Conservation (phyloP, 2,113 vertebrate species). For the Sinocyclocheilus maitianheensis region DNA sequence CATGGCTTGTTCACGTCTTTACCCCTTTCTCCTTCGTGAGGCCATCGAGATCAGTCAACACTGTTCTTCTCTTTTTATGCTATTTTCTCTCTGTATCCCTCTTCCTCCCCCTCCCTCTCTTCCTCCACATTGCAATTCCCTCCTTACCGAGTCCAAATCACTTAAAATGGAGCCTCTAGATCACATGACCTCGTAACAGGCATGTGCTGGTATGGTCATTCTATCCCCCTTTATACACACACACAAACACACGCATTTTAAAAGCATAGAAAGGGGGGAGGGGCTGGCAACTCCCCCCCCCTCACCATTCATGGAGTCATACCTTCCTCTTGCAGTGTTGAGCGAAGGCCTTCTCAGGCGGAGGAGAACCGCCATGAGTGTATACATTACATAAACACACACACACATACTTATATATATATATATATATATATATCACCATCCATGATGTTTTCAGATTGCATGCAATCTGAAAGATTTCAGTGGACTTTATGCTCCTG, state of each 20-base stretch:
- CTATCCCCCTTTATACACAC: constrained; percentile 43
- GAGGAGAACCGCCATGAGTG: neutral
- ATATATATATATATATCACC: too few species aligned
- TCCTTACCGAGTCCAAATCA: constrained; percentile 56
- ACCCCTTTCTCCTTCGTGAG: neutral
- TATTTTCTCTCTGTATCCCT: constrained; percentile 32
- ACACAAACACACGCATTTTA: constrained; percentile 45
- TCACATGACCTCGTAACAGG: constrained; percentile 73
- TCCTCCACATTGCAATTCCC: constrained; percentile 21
- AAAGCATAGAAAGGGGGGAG: constrained; percentile 53
- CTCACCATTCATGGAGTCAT: constrained; percentile 43
- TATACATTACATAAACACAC: too few species aligned
- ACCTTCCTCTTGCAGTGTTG: constrained; percentile 34
- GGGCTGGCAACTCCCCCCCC: constrained; percentile 36
- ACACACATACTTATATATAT: too few species aligned
- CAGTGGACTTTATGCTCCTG: neutral
- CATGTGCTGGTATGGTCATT: constrained; percentile 66
- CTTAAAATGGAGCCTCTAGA: constrained; percentile 76
- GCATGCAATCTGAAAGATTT: neutral
- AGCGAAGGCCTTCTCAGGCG: neutral
- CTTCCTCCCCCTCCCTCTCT: constrained; percentile 1
- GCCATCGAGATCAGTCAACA: neutral
- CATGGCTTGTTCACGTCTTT: neutral
- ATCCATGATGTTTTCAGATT: too few species aligned
- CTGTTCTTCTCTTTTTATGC: constrained; percentile 28